Evolutionary conservation across 2,797 vertebrate species (phyloP), one percentile per base, ranked within the genome.

Genomic region (Tiaroga cobitis): DNA sequence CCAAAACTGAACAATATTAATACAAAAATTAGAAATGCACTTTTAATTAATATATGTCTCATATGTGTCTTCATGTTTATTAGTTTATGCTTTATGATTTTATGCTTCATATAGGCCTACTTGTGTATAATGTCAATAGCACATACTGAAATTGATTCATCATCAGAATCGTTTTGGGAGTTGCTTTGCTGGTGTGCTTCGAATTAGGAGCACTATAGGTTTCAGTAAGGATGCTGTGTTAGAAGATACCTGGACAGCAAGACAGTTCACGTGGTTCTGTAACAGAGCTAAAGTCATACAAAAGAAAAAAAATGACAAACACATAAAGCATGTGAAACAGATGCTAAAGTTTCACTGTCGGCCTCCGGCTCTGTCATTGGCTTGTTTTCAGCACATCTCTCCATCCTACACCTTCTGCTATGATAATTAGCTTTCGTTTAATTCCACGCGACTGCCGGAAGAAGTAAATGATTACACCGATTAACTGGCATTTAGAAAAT

Each of bases 401-500:
- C 9, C 37, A 21, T 70, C 34, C 34, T 70, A 13, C 21, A 37
- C 6, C 49, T 37, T n/a, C 49, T 10, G 49, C 80, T 81, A 51
- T 26, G 67, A 26, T 72, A 82, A 61, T 59, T 73, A 82, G 19
- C n/a, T 63, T 59, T 82, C 1, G 11, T 73, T 73, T 73, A 82
- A 82, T 73, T 61, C 37, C 69, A 61, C 67, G 72, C 15, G 37
- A 61, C 18, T 46, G 68, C 81, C 21, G 51, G 9, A 72, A 80
- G 18, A 37, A 74, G 69, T 73, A 10, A 73, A 34, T 34, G 54
- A 74, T 82, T 56, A 82, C 26, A 37, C 68, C 34, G 16, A 74
- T 82, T 82, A 82, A 63, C 69, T 21, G 2, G 39, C 69, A 82
- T 63, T 82, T 82, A 49, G 54, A 49, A n/a, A 74, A 82, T 82